A percentile compares a stretch with the other conserved stretches of the same genome.
Evolutionary conservation across 2,797 vertebrate genomes (phyloP).

Genomic region (Anableps anableps): DNA sequence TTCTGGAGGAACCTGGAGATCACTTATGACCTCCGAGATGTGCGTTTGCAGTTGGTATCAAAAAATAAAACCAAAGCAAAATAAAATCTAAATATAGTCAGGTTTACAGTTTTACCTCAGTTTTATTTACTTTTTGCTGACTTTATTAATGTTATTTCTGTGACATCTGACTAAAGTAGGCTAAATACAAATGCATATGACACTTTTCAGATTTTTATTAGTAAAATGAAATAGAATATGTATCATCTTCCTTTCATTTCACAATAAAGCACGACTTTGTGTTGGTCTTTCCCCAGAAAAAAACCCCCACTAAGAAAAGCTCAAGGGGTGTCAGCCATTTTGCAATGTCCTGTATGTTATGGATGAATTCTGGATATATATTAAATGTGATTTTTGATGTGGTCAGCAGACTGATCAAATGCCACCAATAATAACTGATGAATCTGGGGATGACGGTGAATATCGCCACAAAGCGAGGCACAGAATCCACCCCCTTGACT

Average conservation of each 20-base stretch:
- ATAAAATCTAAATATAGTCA: too few relatives aligned
- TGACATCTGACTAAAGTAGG: neutral
- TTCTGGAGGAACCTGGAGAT: conserved; percentile 98
- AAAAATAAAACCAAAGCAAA: neutral
- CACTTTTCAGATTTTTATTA: neutral
- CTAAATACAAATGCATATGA: neutral
- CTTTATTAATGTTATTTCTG: too few relatives aligned
- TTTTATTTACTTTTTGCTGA: neutral
- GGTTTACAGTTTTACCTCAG: too few relatives aligned
- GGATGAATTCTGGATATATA: neutral
- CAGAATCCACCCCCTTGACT: conserved; percentile 79
- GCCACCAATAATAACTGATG: conserved; percentile 82
- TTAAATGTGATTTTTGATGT: neutral
- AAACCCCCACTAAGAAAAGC: neutral
- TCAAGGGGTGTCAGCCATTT: neutral
- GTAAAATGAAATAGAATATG: neutral
- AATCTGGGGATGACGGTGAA: conserved; percentile 80
- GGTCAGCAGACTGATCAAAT: conserved; percentile 85
- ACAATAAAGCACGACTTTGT: neutral
- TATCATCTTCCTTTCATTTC: neutral
- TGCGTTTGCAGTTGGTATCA: conserved; percentile 66
- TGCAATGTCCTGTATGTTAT: neutral
- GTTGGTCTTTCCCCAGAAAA: neutral
- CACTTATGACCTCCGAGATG: conserved; percentile 94
- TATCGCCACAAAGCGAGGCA: conserved; percentile 74